A percentile compares a stretch with the other conserved stretches of the same genome.
Evolutionary conservation across 2,797 vertebrate species (phyloP).

Genomic region (Thaleichthys pacificus): DNA sequence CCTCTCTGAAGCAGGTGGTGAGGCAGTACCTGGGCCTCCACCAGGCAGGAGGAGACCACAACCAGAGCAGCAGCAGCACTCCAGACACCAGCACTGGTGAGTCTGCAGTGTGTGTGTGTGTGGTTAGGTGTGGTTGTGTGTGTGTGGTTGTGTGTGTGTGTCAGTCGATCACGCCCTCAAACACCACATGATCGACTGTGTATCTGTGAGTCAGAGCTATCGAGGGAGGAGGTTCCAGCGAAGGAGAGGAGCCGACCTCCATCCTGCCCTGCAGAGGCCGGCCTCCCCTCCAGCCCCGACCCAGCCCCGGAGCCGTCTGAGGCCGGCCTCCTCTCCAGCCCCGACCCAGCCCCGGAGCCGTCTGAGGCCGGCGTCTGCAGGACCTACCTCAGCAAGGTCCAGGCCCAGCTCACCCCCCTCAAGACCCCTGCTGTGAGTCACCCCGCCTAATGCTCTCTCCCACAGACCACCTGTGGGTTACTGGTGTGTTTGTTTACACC

Average conservation of each 20-base stretch:
- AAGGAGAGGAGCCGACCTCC: conserved; percentile 32
- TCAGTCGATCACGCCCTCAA: not conserved
- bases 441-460: too few relatives aligned
- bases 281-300: too few relatives aligned
- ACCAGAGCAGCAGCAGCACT: conserved; percentile 20
- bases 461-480: not conserved
- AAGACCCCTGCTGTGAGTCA: conserved; percentile 78
- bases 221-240: conserved; percentile 37
- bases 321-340: too few relatives aligned
- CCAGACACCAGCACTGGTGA: conserved; percentile 51
- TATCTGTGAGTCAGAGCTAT: conserved; percentile 23
- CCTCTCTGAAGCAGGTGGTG: conserved; percentile 73
- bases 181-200: not conserved
- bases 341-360: conserved; percentile 28
- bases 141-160: not conserved
- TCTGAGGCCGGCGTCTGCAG: conserved; percentile 47
- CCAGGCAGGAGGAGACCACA: conserved; percentile 31
- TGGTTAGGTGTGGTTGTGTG: too few relatives aligned
- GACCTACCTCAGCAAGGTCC: conserved; percentile 67
- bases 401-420: conserved; percentile 54
- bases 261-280: conserved; percentile 2
- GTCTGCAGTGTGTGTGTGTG: conserved; percentile 1
- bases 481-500: not conserved
- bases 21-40: conserved; percentile 79
- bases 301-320: too few relatives aligned